Evolutionary conservation across 1,140 invertebrate species (phyloP).

Genomic region (Rhyacophila brunnea): DNA sequence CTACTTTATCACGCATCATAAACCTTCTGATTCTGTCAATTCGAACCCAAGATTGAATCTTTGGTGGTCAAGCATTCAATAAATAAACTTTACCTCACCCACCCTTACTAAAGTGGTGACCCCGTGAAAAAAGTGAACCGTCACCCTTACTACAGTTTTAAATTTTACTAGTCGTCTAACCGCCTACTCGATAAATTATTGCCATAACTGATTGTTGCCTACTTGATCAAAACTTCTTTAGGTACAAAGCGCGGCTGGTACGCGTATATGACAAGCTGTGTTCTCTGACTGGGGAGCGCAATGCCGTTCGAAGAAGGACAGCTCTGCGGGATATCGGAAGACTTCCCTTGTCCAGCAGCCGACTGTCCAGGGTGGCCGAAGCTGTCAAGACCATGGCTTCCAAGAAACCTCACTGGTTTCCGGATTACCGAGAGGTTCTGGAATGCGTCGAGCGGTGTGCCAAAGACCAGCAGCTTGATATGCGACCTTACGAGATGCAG

Average conservation of each 20-base stretch:
- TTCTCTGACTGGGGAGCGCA: slow-evolving; percentile 22
- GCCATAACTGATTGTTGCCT: too few relatives aligned
- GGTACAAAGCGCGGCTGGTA: slow-evolving; percentile 24
- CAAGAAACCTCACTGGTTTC: slow-evolving; percentile 21
- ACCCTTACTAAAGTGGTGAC: too few relatives aligned
- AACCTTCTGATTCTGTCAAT: too few relatives aligned
- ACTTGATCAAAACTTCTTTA: too few relatives aligned
- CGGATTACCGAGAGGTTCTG: slow-evolving; percentile 24
- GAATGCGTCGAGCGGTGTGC: slow-evolving; percentile 18
- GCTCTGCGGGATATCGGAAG: not conserved
- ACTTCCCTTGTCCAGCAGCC: slow-evolving; percentile 5
- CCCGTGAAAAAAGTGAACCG: too few relatives aligned
- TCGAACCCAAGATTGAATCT: too few relatives aligned
- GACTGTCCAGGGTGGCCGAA: slow-evolving; percentile 8
- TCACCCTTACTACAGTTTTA: too few relatives aligned
- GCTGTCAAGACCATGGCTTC: slow-evolving; percentile 13
- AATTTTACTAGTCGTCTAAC: too few relatives aligned
- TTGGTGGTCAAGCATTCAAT: too few relatives aligned
- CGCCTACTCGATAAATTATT: too few relatives aligned
- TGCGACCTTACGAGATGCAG: slow-evolving; percentile 11
- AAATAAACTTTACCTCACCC: too few relatives aligned
- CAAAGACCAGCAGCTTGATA: slow-evolving; percentile 5
- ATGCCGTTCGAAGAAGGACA: not conserved
- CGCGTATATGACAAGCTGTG: slow-evolving; percentile 25
- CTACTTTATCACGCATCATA: too few relatives aligned